These are phyloP conservation scores for Mionectes macconnelli DNA, from an alignment of 2,113 vertebrate genomes.

Conservation along the genomic window DNA sequence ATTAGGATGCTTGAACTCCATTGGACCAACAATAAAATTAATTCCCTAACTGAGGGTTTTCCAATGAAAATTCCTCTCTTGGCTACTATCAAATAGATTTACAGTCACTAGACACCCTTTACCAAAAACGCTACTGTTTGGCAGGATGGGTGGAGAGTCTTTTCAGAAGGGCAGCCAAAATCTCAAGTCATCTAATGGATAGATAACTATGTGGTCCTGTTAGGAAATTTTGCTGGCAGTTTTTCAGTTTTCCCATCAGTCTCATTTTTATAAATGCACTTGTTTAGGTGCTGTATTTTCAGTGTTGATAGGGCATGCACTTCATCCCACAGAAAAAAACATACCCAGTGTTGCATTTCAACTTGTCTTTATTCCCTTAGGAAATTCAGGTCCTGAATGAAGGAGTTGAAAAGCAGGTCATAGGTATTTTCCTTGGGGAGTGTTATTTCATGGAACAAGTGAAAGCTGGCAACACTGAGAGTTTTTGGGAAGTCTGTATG, in stretches of 20 bases:
- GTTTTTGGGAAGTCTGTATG: not conserved
- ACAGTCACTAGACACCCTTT: not conserved
- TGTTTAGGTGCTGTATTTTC: not conserved
- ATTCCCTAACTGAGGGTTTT: not conserved
- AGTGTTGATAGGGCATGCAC: not conserved
- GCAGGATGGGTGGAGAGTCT: accelerated
- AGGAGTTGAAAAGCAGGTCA: not conserved
- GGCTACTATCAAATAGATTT: not conserved
- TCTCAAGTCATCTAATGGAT: not conserved
- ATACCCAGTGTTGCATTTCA: not conserved
- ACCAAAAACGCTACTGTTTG: not conserved
- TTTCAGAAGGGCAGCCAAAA: not conserved
- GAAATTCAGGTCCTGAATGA: not conserved
- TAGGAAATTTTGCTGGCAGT: not conserved
- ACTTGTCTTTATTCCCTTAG: not conserved
- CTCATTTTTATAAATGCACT: not conserved
- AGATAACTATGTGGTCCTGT: not conserved
- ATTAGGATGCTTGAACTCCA: not conserved
- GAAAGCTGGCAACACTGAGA: not conserved
- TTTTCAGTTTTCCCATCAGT: not conserved
- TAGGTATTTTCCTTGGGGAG: slow-evolving; percentile 19
- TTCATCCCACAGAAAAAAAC: not conserved
- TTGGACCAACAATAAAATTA: not conserved
- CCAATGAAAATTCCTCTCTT: not conserved
- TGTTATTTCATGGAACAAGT: not conserved